Percentiles rank a stretch among this genome's conserved stretches.
Evolutionary conservation across 2,113 vertebrate genomes (phyloP).

Genomic region (Rhegmatorhina hoffmannsi): DNA sequence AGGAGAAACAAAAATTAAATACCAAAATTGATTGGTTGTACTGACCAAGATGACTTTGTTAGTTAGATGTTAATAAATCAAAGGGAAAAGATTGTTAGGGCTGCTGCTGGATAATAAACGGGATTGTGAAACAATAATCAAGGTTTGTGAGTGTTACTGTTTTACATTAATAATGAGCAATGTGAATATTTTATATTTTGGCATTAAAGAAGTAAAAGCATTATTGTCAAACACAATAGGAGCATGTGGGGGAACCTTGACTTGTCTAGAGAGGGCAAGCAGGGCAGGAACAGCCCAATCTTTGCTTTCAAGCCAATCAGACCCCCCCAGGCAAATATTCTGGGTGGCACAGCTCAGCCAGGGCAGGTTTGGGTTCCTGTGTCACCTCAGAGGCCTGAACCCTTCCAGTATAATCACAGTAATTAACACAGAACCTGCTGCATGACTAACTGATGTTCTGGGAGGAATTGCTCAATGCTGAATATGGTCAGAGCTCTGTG

Average conservation of each 20-base stretch:
- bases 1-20: slow-evolving; percentile 89
- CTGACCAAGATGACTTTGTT: slow-evolving; percentile 78
- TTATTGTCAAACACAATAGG: neutral
- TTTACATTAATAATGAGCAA: slow-evolving; percentile 34
- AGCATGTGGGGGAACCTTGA: neutral
- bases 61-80: slow-evolving; percentile 85
- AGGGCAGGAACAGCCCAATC: neutral
- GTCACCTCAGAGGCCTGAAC: fast-evolving
- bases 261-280: neutral
- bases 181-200: slow-evolving; percentile 31
- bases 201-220: neutral
- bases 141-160: slow-evolving; percentile 29
- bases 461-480: neutral
- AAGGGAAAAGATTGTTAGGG: slow-evolving; percentile 72
- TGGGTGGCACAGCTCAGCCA: neutral
- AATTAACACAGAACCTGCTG: neutral
- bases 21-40: slow-evolving; percentile 88
- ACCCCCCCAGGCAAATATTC: neutral
- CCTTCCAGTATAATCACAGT: neutral
- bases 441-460: neutral
- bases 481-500: neutral
- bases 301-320: neutral
- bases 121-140: slow-evolving; percentile 65
- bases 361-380: neutral
- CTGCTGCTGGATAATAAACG: slow-evolving; percentile 38